Evolutionary conservation across 2,888 invertebrate genomes (phyloP).

Genomic region (Pteria penguin): DNA sequence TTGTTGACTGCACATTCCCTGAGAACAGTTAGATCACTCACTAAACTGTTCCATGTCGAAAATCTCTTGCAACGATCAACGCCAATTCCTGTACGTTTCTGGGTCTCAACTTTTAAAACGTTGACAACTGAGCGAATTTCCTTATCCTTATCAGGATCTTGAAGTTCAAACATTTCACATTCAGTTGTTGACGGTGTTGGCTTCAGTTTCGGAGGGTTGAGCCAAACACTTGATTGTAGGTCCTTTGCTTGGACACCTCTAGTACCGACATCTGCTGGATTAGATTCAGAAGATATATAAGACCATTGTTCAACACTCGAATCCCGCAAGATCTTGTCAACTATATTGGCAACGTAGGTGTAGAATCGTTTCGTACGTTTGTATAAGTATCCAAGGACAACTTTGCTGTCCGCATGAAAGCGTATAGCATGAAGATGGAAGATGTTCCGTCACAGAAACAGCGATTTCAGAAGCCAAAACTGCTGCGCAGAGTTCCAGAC

Average conservation of each 20-base stretch:
- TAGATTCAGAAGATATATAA: slow-evolving; percentile 36
- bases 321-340: slow-evolving; percentile 27
- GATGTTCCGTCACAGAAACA: slow-evolving; percentile 12
- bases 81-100: not conserved
- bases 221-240: slow-evolving; percentile 35
- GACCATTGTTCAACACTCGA: slow-evolving; percentile 46
- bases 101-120: not conserved
- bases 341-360: slow-evolving; percentile 47
- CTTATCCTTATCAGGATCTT: slow-evolving; percentile 27
- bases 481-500: slow-evolving; percentile 55
- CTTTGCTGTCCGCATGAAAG: slow-evolving; percentile 49
- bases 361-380: slow-evolving; percentile 47
- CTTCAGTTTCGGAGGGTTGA: not conserved
- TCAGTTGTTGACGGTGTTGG: not conserved
- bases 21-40: slow-evolving; percentile 16
- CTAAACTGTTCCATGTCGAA: slow-evolving; percentile 46
- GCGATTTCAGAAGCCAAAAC: slow-evolving; percentile 47
- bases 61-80: slow-evolving; percentile 27
- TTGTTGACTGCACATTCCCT: not conserved
- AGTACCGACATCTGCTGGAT: slow-evolving; percentile 47
- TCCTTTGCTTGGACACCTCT: slow-evolving; percentile 17
- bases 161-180: slow-evolving; percentile 22
- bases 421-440: slow-evolving; percentile 13
- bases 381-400: slow-evolving; percentile 50
- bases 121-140: slow-evolving; percentile 29